Percentiles rank a stretch among this genome's conserved stretches.
phyloP scores from a whole-genome alignment of 2,888 invertebrate genomes.

The Rutpela maculata region DNA sequence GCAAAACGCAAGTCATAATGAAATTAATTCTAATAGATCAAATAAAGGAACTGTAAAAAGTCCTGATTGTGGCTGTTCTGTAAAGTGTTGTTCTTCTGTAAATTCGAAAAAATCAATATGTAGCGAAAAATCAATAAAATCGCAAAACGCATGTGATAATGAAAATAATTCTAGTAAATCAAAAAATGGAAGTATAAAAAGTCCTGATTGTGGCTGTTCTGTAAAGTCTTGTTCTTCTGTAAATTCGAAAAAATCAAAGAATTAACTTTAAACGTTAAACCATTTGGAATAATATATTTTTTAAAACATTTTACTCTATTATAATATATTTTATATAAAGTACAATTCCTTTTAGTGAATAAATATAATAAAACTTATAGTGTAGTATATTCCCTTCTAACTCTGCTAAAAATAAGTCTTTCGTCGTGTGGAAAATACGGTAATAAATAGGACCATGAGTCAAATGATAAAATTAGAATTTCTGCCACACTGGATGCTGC shows the following conservation, averaged over 20 bases:
- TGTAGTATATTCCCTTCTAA: constrained; percentile 42
- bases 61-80: neutral
- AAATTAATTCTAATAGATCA: neutral
- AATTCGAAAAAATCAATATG: neutral
- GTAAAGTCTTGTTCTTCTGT: neutral
- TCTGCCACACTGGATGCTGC: constrained; percentile 75
- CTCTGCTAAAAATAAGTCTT: constrained; percentile 62
- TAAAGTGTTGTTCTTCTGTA: neutral
- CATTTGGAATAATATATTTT: neutral
- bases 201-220: neutral
- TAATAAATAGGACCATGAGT: constrained; percentile 76
- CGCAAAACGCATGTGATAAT: neutral
- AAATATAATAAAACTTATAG: constrained; percentile 14
- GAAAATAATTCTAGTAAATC: neutral
- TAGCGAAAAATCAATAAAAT: constrained; percentile 26
- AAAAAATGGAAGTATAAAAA: constrained; percentile 3
- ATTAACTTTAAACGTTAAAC: neutral
- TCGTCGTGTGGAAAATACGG: constrained; percentile 64
- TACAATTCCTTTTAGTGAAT: constrained; percentile 2
- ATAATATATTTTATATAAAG: constrained; percentile 21
- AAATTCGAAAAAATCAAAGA: neutral
- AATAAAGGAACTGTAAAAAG: constrained; percentile 2
- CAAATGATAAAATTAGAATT: constrained; percentile 75
- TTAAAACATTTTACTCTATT: neutral
- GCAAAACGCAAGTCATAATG: too few species aligned